phyloP scores from a whole-genome alignment of 2,113 vertebrate species.

The Peucedramus taeniatus region DNA sequence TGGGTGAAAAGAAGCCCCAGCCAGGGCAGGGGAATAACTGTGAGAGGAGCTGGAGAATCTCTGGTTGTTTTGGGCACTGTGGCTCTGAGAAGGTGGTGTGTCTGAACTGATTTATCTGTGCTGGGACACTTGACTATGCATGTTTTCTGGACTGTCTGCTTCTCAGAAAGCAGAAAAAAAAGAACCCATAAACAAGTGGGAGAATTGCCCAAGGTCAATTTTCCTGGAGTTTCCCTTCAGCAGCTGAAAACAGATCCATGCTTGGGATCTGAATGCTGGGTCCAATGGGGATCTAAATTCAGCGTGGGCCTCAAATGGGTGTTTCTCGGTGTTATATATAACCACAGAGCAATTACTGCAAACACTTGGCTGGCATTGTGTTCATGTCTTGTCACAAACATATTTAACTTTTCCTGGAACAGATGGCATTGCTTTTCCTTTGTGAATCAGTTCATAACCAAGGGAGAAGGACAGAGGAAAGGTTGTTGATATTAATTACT shows the following conservation, averaged over 20 bases:
- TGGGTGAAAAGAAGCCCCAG: background rate
- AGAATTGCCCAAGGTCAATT: background rate
- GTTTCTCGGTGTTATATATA: constrained; percentile 27
- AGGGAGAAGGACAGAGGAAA: background rate
- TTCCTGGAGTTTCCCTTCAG: constrained; percentile 32
- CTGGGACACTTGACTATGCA: background rate
- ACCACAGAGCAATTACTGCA: constrained; percentile 29
- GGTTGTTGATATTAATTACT: background rate
- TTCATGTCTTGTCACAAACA: constrained; percentile 20
- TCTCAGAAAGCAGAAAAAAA: background rate
- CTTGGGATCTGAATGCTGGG: background rate
- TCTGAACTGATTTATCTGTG: background rate
- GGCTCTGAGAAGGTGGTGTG: background rate
- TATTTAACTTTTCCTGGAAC: constrained; percentile 46
- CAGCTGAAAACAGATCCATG: background rate
- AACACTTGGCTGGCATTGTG: constrained; percentile 18
- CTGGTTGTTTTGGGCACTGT: background rate
- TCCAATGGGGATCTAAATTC: background rate
- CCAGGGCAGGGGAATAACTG: background rate
- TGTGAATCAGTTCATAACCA: background rate
- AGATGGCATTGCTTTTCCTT: constrained; percentile 19
- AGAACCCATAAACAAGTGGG: background rate
- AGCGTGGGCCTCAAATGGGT: background rate
- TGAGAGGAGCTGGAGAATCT: background rate
- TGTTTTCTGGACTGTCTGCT: background rate